phyloP scores from a whole-genome alignment of 2,888 invertebrate species.

The Troglohyphantes excavatus region DNA sequence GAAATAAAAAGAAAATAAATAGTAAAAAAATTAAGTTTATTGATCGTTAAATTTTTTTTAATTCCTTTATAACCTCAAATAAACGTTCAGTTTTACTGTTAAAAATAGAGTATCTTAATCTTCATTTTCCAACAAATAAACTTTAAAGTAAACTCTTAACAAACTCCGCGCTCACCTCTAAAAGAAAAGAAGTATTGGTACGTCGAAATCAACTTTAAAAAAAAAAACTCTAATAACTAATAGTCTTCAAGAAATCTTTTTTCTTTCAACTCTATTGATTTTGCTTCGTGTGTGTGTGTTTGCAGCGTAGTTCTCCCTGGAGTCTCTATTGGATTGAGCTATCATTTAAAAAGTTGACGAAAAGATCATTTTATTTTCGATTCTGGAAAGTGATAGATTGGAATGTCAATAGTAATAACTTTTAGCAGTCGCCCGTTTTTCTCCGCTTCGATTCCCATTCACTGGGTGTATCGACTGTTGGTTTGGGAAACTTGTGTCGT shows the following conservation, averaged over 20 bases:
- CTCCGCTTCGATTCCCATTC: conserved; percentile 29
- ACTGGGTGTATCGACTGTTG: conserved; percentile 34
- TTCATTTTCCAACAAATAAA: too few species aligned
- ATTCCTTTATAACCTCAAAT: too few species aligned
- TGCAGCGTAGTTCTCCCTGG: conserved; percentile 41
- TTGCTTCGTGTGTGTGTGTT: not conserved
- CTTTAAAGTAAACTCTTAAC: not conserved
- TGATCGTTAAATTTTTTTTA: too few species aligned
- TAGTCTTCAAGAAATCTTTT: conserved; percentile 57
- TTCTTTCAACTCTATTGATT: conserved; percentile 48
- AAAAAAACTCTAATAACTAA: conserved; percentile 76
- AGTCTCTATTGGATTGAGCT: conserved; percentile 72
- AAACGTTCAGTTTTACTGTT: too few species aligned
- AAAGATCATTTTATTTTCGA: conserved; percentile 78
- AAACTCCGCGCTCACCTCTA: not conserved
- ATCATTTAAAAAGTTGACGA: conserved; percentile 78
- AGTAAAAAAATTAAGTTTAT: too few species aligned
- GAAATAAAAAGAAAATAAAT: too few species aligned
- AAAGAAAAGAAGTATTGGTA: conserved; percentile 60
- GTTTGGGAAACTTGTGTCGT: conserved; percentile 12
- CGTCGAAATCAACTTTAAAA: conserved; percentile 73
- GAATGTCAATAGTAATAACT: conserved; percentile 77
- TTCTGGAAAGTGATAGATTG: conserved; percentile 76
- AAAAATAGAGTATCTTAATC: too few species aligned
- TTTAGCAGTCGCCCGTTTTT: conserved; percentile 35